A percentile compares a stretch with the other conserved stretches of the same genome.
Evolutionary conservation across 2,113 vertebrate genomes (phyloP).

Genomic region (Sminthopsis crassicaudata): DNA sequence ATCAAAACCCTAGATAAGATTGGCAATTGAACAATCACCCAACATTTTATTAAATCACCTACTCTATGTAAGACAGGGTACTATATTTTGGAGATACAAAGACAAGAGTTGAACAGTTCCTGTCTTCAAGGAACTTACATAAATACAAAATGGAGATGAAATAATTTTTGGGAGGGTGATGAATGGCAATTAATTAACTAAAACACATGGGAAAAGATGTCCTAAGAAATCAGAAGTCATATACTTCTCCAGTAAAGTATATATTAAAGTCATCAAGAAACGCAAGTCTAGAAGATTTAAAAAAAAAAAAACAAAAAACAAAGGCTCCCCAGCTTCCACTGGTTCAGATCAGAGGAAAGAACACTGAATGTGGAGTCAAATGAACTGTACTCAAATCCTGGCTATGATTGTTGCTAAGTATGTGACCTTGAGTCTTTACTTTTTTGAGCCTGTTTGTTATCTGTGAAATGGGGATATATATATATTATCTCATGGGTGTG

Average conservation of each 20-base stretch:
- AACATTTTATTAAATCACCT: background rate
- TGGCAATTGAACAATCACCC: background rate
- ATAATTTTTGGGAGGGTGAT: background rate
- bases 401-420: background rate
- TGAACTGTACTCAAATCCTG: background rate
- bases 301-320: background rate
- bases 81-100: no score
- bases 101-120: background rate
- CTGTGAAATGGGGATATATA: background rate
- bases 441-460: background rate
- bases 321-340: background rate
- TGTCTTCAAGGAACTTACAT: background rate
- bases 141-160: background rate
- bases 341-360: background rate
- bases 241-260: background rate
- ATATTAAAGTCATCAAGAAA: background rate
- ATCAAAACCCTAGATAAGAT: background rate
- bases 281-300: background rate
- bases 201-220: background rate
- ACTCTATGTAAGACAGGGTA: background rate
- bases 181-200: background rate
- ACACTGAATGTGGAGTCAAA: background rate
- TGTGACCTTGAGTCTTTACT: background rate
- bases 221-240: background rate
- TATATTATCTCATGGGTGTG: background rate